A percentile compares a stretch with the other conserved stretches of the same genome.
Conservation (phyloP, 2,888 invertebrate genomes). For the Ferrisia virgata region DNA sequence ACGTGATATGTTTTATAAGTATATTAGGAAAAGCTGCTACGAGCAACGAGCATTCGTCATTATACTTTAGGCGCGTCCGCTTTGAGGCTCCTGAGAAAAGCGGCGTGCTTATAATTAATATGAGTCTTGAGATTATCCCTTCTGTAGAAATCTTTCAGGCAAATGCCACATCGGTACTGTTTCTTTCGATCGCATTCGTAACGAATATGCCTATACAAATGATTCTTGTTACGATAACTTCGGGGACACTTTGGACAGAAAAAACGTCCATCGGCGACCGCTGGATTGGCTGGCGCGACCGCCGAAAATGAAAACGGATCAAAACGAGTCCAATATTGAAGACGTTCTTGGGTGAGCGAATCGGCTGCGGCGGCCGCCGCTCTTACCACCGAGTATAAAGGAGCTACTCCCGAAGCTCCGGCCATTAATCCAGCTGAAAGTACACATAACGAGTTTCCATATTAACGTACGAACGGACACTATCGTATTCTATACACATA, state of each 20-base stretch:
- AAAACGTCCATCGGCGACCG: conserved; percentile 46
- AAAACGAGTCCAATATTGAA: conserved; percentile 47
- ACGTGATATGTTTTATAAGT: too few species aligned
- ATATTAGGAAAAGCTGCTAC: background rate
- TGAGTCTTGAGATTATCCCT: conserved; percentile 49
- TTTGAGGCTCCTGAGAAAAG: conserved; percentile 40
- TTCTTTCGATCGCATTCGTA: conserved; percentile 55
- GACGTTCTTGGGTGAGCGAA: conserved; percentile 46
- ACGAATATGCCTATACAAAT: conserved; percentile 51
- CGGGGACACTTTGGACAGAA: conserved; percentile 49
- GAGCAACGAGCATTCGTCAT: too few species aligned
- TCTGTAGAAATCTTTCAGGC: conserved; percentile 52
- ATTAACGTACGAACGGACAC: background rate
- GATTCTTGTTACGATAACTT: conserved; percentile 49
- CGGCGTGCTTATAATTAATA: conserved; percentile 48
- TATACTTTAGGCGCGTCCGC: conserved; percentile 35
- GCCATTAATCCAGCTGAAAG: conserved; percentile 37
- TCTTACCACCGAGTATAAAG: conserved; percentile 41
- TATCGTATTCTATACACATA: background rate
- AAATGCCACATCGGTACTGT: conserved; percentile 54
- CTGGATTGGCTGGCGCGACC: conserved; percentile 20
- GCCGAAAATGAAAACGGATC: conserved; percentile 43
- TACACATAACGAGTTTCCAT: background rate
- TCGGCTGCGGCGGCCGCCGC: conserved; percentile 42
- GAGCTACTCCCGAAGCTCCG: conserved; percentile 37